phyloP scores from a whole-genome alignment of 2,797 vertebrate genomes.

The Chiloscyllium punctatum region DNA sequence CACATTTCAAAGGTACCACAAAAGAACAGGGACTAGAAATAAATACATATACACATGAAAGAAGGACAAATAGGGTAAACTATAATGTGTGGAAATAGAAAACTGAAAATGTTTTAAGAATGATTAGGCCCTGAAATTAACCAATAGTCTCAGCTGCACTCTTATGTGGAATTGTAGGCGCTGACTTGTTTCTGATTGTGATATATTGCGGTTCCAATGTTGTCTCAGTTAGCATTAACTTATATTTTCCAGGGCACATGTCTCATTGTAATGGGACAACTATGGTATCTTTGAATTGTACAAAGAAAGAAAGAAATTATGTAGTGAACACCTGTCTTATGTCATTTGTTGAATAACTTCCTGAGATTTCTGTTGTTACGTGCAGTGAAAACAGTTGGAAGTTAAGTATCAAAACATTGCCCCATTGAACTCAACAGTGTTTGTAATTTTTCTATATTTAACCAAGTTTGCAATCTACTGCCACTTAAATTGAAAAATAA shows the following conservation, averaged over 20 bases:
- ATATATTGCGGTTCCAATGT: background rate
- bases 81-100: background rate
- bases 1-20: background rate
- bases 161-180: background rate
- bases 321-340: background rate
- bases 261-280: background rate
- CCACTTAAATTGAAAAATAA: slow-evolving; percentile 11
- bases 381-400: background rate
- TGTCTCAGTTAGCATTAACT: background rate
- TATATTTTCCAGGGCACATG: background rate
- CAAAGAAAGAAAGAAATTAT: background rate
- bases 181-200: background rate
- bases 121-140: background rate
- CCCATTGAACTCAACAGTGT: background rate
- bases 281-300: background rate
- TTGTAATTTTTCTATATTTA: background rate
- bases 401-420: background rate
- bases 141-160: background rate
- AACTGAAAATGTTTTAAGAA: background rate
- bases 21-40: background rate
- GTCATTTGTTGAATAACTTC: background rate
- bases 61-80: background rate
- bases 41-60: background rate
- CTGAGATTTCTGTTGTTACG: background rate
- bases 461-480: background rate